These are phyloP conservation scores for Acanthopleura granulata DNA, from an alignment of 2,888 invertebrate genomes.

Conservation along the genomic window DNA sequence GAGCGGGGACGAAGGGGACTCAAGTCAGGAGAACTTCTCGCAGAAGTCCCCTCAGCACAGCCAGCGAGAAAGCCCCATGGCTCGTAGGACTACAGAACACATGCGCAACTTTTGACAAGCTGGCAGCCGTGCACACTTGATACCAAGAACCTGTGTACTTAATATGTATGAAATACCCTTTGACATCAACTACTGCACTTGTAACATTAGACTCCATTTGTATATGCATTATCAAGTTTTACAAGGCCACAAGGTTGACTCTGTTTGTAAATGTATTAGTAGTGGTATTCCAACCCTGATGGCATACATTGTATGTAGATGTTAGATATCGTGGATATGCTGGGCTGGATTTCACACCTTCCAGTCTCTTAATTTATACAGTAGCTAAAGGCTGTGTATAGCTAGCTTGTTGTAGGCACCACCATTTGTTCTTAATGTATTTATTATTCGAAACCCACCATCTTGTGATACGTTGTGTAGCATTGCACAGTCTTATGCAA, in stretches of 20 bases:
- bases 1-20: constrained; percentile 41
- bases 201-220: constrained; percentile 1
- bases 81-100: constrained; percentile 30
- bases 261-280: background rate
- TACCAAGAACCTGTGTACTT: too few species aligned
- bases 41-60: constrained; percentile 56
- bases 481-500: constrained; percentile 12
- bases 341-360: background rate
- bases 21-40: constrained; percentile 31
- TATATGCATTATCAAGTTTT: background rate
- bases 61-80: constrained; percentile 35
- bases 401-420: constrained; percentile 3
- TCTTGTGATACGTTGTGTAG: constrained; percentile 5
- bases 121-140: too few species aligned
- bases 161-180: too few species aligned
- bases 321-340: constrained; percentile 1
- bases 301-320: background rate
- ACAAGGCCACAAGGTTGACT: constrained; percentile 1
- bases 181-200: constrained; percentile 6
- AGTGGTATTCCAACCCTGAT: background rate
- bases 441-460: constrained; percentile 9
- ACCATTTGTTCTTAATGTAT: background rate
- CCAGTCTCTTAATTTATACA: background rate
- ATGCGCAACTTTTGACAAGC: background rate
- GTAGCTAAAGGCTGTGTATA: background rate